phyloP scores from a whole-genome alignment of 1,140 invertebrate species.

The Pseudomyrmex dendroicus region DNA sequence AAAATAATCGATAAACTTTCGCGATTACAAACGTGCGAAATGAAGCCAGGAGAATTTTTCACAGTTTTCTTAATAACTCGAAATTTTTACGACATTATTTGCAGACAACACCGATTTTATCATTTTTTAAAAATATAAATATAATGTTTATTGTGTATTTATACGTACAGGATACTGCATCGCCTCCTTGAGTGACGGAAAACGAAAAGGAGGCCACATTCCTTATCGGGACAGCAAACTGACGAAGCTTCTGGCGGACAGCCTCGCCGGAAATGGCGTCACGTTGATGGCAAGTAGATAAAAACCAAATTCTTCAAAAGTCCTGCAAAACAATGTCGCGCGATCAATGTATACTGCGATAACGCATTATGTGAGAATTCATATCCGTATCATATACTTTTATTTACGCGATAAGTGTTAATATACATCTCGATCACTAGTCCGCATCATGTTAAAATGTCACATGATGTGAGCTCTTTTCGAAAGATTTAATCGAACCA shows the following conservation, averaged over 20 bases:
- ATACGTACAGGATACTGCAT: constrained; percentile 94
- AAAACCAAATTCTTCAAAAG: not conserved
- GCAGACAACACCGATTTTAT: not conserved
- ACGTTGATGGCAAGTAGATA: constrained; percentile 92
- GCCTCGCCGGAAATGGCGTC: constrained; percentile 97
- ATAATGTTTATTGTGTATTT: constrained; percentile 13
- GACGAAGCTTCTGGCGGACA: constrained; percentile 96
- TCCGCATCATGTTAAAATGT: too few relatives aligned
- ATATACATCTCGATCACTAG: not conserved
- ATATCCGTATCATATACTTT: not conserved
- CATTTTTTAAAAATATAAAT: not conserved
- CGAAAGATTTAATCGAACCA: not conserved
- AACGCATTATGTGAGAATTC: not conserved
- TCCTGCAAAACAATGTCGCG: not conserved
- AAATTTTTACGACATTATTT: not conserved
- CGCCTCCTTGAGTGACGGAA: constrained; percentile 93
- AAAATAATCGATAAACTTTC: constrained; percentile 51
- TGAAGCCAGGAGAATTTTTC: constrained; percentile 3
- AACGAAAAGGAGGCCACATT: constrained; percentile 93
- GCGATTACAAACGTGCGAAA: constrained; percentile 12
- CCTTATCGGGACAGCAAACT: constrained; percentile 97
- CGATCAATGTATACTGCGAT: not conserved
- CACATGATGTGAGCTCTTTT: too few relatives aligned
- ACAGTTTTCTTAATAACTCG: not conserved
- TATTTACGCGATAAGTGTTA: not conserved